These are phyloP conservation scores for Hedychridium roseum DNA, from an alignment of 2,888 invertebrate species.

Conservation along the genomic window DNA sequence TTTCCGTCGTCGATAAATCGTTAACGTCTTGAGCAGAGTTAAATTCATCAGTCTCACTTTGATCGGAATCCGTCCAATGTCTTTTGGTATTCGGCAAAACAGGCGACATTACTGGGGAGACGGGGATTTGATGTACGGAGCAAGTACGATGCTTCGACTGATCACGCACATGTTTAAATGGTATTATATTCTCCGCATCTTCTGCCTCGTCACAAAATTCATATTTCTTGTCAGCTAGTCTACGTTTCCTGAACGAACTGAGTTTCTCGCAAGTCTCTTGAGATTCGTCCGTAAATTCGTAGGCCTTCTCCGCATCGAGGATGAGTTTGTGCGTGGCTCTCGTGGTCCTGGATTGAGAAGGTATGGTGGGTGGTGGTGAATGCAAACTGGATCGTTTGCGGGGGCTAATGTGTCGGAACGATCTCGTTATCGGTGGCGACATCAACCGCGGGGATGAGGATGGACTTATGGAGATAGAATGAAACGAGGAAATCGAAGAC, in stretches of 20 bases:
- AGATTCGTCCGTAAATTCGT: constrained; percentile 85
- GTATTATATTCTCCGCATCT: constrained; percentile 72
- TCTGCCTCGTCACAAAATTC: constrained; percentile 83
- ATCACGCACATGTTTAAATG: constrained; percentile 61
- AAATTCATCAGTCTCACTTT: constrained; percentile 56
- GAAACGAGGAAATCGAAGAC: constrained; percentile 53
- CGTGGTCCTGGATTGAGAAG: constrained; percentile 48
- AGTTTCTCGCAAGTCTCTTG: constrained; percentile 85
- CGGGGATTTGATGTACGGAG: constrained; percentile 50
- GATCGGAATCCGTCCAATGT: constrained; percentile 54
- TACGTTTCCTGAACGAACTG: constrained; percentile 83
- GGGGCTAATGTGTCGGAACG: constrained; percentile 51
- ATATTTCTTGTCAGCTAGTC: constrained; percentile 90
- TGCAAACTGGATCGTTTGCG: constrained; percentile 52
- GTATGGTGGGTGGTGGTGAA: constrained; percentile 51
- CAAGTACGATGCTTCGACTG: constrained; percentile 54
- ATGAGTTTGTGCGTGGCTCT: constrained; percentile 56
- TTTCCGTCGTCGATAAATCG: constrained; percentile 43
- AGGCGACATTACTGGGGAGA: constrained; percentile 53
- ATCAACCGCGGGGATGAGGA: constrained; percentile 56
- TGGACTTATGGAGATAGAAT: constrained; percentile 55
- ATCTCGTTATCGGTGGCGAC: constrained; percentile 55
- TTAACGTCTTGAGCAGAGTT: constrained; percentile 59
- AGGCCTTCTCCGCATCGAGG: constrained; percentile 74
- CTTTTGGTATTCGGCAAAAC: constrained; percentile 51